Evolutionary conservation across 2,888 invertebrate species (phyloP), one percentile per base, ranked within the genome.

Genomic region (Nephrocerus scutellatus): DNA sequence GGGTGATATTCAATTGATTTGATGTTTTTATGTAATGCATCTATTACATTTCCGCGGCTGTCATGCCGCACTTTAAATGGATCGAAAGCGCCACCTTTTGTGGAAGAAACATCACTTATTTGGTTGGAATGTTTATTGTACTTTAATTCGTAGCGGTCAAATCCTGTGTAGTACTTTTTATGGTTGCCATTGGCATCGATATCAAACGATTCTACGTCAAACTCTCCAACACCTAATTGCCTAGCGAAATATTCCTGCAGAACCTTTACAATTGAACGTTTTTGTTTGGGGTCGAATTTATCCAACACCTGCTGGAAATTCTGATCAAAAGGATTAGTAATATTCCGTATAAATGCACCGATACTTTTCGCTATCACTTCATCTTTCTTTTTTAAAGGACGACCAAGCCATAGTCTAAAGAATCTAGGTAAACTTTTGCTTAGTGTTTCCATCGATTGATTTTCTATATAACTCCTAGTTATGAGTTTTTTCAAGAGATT

Each of bases 21-120:
- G 25, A 53, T 51, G 10, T 36, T 24, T 28, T 43, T 49, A 24
- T 52, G 52, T 13, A 23, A n/a, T 1, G 52, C 51, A 35, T 42
- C 23, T 10, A 44, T 26, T 1, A 53, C 47, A 39, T 49, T 52
- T 1, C 53, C 53, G 0, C 31, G 24, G 2, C 19, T 22, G 28
- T 53, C 48, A 31, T 54, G 48, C 3, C 25, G 10, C 28, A 52
- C 32, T 6, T 7, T 13, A 12, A 26, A 32, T 4, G 14, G 23
- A 12, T 38, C 6, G 3, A 14, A 9, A 2, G 32, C 19, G 21
- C 25, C 33, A 28, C 32, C 36, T 10, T 32, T 16, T 8, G 23
- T 32, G 6, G 31, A 33, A 19, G 23, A 7, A n/a, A 42, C 34
- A 3, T 23, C 18, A 9, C 23, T 19, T 2, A 38, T 14, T 14